Evolutionary conservation across 2,888 invertebrate genomes (phyloP).

Genomic region (Unio delphinus): DNA sequence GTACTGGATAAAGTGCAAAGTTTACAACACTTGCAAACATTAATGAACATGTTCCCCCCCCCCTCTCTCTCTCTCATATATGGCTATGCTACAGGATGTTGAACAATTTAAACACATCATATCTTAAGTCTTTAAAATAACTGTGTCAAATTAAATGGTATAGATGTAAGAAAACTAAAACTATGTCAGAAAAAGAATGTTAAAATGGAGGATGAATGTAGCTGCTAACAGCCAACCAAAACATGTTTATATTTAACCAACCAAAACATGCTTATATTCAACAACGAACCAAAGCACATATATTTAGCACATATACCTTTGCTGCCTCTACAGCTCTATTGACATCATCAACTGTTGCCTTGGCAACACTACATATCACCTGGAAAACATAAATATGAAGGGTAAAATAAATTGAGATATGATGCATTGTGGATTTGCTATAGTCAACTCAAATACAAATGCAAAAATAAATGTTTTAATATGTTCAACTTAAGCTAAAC

Average conservation of each 20-base stretch:
- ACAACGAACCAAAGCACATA: background rate
- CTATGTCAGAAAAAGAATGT: too few species aligned
- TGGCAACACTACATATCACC: constrained; percentile 75
- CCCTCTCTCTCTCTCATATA: too few species aligned
- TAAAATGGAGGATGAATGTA: too few species aligned
- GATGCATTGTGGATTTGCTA: background rate
- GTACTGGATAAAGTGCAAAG: too few species aligned
- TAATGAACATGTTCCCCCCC: too few species aligned
- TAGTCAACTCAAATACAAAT: too few species aligned
- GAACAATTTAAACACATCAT: too few species aligned
- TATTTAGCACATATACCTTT: constrained; percentile 73
- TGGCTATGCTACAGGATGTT: too few species aligned
- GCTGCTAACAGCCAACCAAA: background rate
- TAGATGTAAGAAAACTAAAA: too few species aligned
- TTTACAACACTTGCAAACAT: too few species aligned
- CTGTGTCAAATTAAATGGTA: too few species aligned
- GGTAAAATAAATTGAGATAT: background rate
- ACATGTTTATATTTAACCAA: background rate
- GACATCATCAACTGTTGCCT: constrained; percentile 86
- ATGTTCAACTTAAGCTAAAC: background rate
- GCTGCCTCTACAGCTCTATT: constrained; percentile 91
- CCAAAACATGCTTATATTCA: background rate
- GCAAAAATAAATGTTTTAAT: background rate
- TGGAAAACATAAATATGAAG: constrained; percentile 19
- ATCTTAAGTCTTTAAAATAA: too few species aligned